Conservation (phyloP, 2,888 invertebrate species). For the Harpagoxenus sublaevis region DNA sequence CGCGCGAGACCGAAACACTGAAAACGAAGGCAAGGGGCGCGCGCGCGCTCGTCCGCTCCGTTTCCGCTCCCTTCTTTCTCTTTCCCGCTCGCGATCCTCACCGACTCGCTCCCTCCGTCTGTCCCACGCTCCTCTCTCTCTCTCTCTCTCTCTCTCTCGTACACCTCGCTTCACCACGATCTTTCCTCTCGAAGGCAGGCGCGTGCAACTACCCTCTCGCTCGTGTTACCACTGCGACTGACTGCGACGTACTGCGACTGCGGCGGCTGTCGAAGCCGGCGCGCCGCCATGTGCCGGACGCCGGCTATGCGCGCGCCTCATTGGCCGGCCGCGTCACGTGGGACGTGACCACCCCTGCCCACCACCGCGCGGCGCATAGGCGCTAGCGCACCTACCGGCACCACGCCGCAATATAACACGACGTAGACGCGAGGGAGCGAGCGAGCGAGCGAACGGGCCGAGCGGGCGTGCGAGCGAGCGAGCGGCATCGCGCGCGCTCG, state of each 20-base stretch:
- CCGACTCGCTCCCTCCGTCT: constrained; percentile 51
- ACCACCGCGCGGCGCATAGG: constrained; percentile 64
- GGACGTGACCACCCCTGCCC: constrained; percentile 70
- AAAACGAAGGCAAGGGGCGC: constrained; percentile 73
- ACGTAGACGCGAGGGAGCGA: constrained; percentile 14
- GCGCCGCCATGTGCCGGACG: constrained; percentile 84
- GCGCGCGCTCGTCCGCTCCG: constrained; percentile 66
- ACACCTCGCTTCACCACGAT: constrained; percentile 68
- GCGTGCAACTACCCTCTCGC: constrained; percentile 86
- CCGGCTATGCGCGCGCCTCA: constrained; percentile 78
- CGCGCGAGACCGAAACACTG: constrained; percentile 84
- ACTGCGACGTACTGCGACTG: constrained; percentile 81
- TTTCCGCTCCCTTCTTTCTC: constrained; percentile 73
- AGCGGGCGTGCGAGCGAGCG: constrained; percentile 52
- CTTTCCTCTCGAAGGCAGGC: constrained; percentile 85
- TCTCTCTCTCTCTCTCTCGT: constrained; percentile 57
- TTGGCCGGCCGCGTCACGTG: constrained; percentile 83
- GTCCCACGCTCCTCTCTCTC: constrained; percentile 50
- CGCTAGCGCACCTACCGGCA: constrained; percentile 71
- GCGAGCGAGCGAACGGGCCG: constrained; percentile 7
- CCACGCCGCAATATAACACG: constrained; percentile 39
- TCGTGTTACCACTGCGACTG: constrained; percentile 85
- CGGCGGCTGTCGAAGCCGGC: constrained; percentile 82
- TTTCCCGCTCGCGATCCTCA: constrained; percentile 82
- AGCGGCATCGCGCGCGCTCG: constrained; percentile 56